These are phyloP conservation scores for Tetheella fluctuosa DNA, from an alignment of 2,888 invertebrate species.

Conservation along the genomic window DNA sequence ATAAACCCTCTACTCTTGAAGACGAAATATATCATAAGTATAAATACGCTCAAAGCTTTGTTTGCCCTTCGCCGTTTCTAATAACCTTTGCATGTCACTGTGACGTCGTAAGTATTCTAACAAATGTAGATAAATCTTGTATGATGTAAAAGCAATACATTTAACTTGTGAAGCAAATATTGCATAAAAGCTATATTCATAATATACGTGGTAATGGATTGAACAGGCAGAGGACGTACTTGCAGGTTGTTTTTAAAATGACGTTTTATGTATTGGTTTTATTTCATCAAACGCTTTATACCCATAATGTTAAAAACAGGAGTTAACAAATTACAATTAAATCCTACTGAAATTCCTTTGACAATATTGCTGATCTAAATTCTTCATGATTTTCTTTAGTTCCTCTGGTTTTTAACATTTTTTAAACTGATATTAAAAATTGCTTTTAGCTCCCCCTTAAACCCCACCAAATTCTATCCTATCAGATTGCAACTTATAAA, in stretches of 20 bases:
- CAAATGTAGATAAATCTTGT: neutral
- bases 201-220: neutral
- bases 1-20: neutral
- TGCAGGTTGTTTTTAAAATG: neutral
- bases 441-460: neutral
- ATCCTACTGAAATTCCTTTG: neutral
- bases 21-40: neutral
- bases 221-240: too few species aligned
- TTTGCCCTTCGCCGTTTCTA: slow-evolving; percentile 6
- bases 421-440: neutral
- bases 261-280: neutral
- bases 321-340: neutral
- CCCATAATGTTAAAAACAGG: neutral
- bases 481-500: neutral
- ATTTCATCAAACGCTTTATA: neutral
- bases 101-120: neutral
- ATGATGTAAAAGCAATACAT: neutral
- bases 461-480: neutral
- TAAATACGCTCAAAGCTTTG: slow-evolving; percentile 2
- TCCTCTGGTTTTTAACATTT: neutral
- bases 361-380: neutral
- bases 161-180: neutral
- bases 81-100: slow-evolving; percentile 9
- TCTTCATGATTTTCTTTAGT: neutral
- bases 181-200: neutral